Percentiles rank a stretch among this genome's conserved stretches.
phyloP scores from a whole-genome alignment of 2,888 invertebrate species.

The Teinopalpus imperialis region DNA sequence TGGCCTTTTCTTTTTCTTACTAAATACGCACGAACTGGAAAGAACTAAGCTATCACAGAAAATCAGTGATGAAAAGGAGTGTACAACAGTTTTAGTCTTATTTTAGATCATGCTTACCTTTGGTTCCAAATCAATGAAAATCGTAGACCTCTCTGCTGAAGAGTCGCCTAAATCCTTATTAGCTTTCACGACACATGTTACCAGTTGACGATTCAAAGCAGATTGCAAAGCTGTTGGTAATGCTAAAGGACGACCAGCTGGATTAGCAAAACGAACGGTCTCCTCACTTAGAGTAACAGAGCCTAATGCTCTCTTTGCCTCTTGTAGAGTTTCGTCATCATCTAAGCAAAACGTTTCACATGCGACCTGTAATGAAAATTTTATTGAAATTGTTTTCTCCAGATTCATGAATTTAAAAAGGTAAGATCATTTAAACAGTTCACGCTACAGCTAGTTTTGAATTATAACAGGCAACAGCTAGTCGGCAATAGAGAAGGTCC shows the following conservation, averaged over 20 bases:
- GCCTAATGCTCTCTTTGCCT: slow-evolving; percentile 90
- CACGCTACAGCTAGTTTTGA: no score
- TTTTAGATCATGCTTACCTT: slow-evolving; percentile 55
- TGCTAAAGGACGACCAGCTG: slow-evolving; percentile 57
- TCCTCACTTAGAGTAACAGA: slow-evolving; percentile 89
- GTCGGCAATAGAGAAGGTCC: no score
- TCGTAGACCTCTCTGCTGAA: slow-evolving; percentile 81
- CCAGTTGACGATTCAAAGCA: slow-evolving; percentile 69
- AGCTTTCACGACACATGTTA: slow-evolving; percentile 80
- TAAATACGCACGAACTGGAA: no score
- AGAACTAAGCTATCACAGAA: no score
- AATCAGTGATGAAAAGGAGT: no score
- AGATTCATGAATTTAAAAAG: no score
- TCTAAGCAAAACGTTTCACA: slow-evolving; percentile 97
- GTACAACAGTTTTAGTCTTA: no score
- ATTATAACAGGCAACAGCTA: no score
- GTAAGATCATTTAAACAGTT: no score
- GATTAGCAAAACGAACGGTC: slow-evolving; percentile 88
- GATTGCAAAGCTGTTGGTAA: slow-evolving; percentile 61
- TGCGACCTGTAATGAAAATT: slow-evolving; percentile 83
- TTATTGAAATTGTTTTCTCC: background rate
- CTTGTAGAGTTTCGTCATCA: slow-evolving; percentile 92
- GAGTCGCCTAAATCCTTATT: slow-evolving; percentile 85
- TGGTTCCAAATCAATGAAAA: slow-evolving; percentile 83
- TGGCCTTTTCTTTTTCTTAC: no score